Conservation (phyloP, 1,140 invertebrate species). For the Acromyrmex charruanus region DNA sequence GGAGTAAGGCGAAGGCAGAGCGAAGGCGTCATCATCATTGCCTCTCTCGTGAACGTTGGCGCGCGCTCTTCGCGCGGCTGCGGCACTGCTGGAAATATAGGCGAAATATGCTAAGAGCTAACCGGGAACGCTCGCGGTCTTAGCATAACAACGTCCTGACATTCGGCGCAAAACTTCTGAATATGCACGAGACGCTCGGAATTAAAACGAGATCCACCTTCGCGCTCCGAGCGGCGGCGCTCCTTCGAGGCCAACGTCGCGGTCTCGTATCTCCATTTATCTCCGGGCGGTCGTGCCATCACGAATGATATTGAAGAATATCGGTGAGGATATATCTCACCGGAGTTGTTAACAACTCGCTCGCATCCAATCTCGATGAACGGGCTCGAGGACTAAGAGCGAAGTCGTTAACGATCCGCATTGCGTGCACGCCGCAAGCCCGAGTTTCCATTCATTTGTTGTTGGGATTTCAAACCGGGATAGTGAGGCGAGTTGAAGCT, state of each 20-base stretch:
- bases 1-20: background rate
- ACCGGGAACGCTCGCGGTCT: slow-evolving; percentile 74
- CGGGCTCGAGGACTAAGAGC: background rate
- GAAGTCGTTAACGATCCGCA: slow-evolving; percentile 50
- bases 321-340: slow-evolving; percentile 49
- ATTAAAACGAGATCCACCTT: slow-evolving; percentile 72
- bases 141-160: slow-evolving; percentile 81
- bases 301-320: slow-evolving; percentile 51
- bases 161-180: slow-evolving; percentile 80
- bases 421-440: slow-evolving; percentile 22
- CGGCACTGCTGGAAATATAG: slow-evolving; percentile 76
- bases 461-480: slow-evolving; percentile 20
- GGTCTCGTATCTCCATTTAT: slow-evolving; percentile 29
- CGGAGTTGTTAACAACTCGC: slow-evolving; percentile 14
- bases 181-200: slow-evolving; percentile 76
- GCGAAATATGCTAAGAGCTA: slow-evolving; percentile 80
- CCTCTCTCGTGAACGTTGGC: slow-evolving; percentile 25
- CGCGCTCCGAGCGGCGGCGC: slow-evolving; percentile 23
- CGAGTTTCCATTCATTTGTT: slow-evolving; percentile 53
- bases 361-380: slow-evolving; percentile 10
- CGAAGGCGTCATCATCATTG: background rate
- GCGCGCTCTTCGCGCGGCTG: slow-evolving; percentile 56
- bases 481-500: background rate
- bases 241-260: slow-evolving; percentile 3
- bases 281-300: background rate